phyloP scores from a whole-genome alignment of 2,888 invertebrate genomes.

The Acleris holmiana region DNA sequence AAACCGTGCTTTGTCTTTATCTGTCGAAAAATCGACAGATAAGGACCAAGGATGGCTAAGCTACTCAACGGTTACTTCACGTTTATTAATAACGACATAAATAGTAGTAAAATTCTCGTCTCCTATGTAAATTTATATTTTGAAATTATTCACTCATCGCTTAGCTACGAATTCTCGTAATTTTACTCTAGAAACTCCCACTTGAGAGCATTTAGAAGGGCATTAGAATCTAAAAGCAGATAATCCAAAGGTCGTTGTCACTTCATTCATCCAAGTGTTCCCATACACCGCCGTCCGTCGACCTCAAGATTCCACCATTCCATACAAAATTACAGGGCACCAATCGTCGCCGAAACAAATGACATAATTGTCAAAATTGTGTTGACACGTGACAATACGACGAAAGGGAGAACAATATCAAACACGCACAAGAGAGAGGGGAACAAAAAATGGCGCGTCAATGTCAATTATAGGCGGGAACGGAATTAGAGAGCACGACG shows the following conservation, averaged over 20 bases:
- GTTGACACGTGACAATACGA: constrained; percentile 79
- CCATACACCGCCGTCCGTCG: constrained; percentile 74
- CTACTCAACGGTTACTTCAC: too few species aligned
- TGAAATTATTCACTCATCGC: too few species aligned
- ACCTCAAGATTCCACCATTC: constrained; percentile 75
- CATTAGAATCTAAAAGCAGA: constrained; percentile 9
- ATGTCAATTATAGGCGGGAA: constrained; percentile 83
- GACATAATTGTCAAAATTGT: constrained; percentile 85
- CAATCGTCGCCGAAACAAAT: constrained; percentile 83
- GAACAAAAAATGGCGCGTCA: constrained; percentile 71
- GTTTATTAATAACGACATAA: too few species aligned
- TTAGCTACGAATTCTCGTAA: background rate
- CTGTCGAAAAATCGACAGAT: too few species aligned
- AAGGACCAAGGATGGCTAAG: too few species aligned
- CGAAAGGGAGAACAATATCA: constrained; percentile 55
- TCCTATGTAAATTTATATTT: too few species aligned
- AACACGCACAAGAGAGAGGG: constrained; percentile 44
- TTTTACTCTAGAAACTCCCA: background rate
- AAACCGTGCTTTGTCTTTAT: too few species aligned
- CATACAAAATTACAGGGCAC: constrained; percentile 78
- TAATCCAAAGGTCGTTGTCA: constrained; percentile 36
- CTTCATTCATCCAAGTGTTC: constrained; percentile 66
- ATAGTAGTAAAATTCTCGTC: too few species aligned
- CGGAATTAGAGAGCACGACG: constrained; percentile 79
- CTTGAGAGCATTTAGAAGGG: constrained; percentile 11